Conservation (phyloP, 1,140 invertebrate genomes). For the Tribolium madens region DNA sequence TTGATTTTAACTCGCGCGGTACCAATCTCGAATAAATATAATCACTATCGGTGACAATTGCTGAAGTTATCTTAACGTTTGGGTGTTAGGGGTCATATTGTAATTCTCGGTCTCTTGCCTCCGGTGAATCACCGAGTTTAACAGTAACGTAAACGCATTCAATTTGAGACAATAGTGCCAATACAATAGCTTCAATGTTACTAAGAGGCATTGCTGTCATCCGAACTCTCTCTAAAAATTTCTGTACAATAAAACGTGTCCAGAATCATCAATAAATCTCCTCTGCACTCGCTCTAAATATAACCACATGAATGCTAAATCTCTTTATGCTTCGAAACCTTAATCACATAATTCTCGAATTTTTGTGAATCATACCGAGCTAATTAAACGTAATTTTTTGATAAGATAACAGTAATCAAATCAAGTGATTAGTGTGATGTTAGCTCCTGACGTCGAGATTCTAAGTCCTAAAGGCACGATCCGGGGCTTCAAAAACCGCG, state of each 20-base stretch:
- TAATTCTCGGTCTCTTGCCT: background rate
- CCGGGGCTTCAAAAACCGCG: slow-evolving; percentile 6
- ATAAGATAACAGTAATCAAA: background rate
- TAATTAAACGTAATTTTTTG: background rate
- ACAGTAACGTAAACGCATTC: background rate
- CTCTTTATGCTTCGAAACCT: background rate
- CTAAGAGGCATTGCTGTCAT: background rate
- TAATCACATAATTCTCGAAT: background rate
- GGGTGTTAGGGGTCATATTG: too few relatives aligned
- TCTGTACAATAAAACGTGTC: background rate
- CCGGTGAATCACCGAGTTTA: background rate
- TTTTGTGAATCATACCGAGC: background rate
- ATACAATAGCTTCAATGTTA: background rate
- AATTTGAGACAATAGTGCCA: background rate
- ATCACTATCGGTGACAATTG: too few relatives aligned
- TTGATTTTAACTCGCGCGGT: background rate
- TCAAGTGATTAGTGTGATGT: background rate
- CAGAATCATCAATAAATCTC: background rate
- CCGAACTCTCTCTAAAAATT: background rate
- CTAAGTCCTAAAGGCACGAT: background rate
- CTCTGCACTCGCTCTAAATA: background rate
- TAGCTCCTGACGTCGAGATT: background rate
- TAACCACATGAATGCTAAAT: background rate
- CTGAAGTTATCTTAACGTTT: too few relatives aligned
- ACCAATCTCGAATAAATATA: background rate